Evolutionary conservation across 2,797 vertebrate species (phyloP).

Genomic region (Periophthalmus magnuspinnatus): DNA sequence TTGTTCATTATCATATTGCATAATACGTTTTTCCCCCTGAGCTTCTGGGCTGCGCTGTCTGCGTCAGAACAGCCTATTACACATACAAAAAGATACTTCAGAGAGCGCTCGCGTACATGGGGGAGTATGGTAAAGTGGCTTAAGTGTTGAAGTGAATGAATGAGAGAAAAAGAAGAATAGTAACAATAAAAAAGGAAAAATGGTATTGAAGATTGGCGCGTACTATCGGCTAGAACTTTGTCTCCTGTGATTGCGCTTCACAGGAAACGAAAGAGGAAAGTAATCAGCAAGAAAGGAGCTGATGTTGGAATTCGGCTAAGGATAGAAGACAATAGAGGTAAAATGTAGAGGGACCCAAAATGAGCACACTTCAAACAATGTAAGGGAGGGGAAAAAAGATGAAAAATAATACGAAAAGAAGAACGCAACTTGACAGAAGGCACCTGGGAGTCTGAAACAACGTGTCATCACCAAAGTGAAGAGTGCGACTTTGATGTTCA

Average conservation of each 20-base stretch:
- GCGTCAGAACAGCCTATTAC: slow-evolving; percentile 32
- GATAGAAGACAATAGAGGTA: slow-evolving; percentile 49
- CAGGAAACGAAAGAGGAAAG: slow-evolving; percentile 22
- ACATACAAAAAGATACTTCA: slow-evolving; percentile 42
- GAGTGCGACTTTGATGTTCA: slow-evolving; percentile 47
- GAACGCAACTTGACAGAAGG: slow-evolving; percentile 13
- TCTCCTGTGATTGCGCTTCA: slow-evolving; percentile 44
- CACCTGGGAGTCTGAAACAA: slow-evolving; percentile 39
- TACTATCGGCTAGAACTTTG: slow-evolving; percentile 30
- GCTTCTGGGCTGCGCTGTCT: slow-evolving; percentile 14
- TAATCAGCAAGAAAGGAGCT: slow-evolving; percentile 36
- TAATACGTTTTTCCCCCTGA: slow-evolving; percentile 16
- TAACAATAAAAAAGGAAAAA: slow-evolving; percentile 23
- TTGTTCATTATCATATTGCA: slow-evolving; percentile 34
- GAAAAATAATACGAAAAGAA: slow-evolving; percentile 12
- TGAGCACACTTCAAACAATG: slow-evolving; percentile 50
- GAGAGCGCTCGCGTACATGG: slow-evolving; percentile 25
- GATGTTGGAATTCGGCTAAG: slow-evolving; percentile 24
- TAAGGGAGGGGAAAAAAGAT: not conserved
- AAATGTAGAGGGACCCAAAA: slow-evolving; percentile 49
- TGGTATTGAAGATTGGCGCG: slow-evolving; percentile 29
- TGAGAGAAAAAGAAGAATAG: slow-evolving; percentile 18
- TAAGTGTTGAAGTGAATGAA: slow-evolving; percentile 43
- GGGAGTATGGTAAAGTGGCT: slow-evolving; percentile 49
- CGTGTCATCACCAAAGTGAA: slow-evolving; percentile 20